These are phyloP conservation scores for Coelopa frigida DNA, from an alignment of 1,140 invertebrate genomes.

Conservation along the genomic window DNA sequence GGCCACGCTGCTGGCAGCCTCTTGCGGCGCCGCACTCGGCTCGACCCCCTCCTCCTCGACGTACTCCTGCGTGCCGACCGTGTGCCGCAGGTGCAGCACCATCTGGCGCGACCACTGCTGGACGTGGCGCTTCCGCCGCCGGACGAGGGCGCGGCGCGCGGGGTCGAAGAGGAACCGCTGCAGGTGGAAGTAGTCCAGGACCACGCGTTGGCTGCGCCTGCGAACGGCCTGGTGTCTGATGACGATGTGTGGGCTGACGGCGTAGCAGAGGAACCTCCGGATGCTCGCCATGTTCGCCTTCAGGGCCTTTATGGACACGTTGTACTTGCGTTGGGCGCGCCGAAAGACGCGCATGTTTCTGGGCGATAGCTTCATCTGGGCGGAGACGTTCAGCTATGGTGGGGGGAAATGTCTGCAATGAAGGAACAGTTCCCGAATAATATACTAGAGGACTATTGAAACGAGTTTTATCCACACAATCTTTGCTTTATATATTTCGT, in stretches of 20 bases:
- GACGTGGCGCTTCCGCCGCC: conserved; percentile 23
- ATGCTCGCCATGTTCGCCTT: conserved; percentile 28
- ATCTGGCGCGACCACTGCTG: conserved; percentile 27
- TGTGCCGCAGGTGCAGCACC: conserved; percentile 20
- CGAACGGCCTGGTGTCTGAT: conserved; percentile 22
- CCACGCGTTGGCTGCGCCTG: conserved; percentile 14
- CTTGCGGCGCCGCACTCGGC: conserved; percentile 28
- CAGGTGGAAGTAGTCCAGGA: conserved; percentile 17
- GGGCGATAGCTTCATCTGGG: no score
- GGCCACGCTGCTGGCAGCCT: conserved; percentile 22
- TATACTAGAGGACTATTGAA: no score
- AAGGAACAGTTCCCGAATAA: no score
- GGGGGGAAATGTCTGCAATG: no score
- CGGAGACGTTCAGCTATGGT: no score
- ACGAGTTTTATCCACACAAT: no score
- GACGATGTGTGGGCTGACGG: conserved; percentile 17
- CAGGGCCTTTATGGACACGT: conserved; percentile 26
- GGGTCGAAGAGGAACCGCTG: conserved; percentile 30
- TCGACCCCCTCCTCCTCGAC: conserved; percentile 17
- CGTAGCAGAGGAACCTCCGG: conserved; percentile 29
- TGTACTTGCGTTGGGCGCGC: conserved; percentile 26
- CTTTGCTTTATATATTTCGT: no score
- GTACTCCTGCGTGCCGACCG: conserved; percentile 23
- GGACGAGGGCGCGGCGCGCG: conserved; percentile 24
- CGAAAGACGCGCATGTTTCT: no score